phyloP scores from a whole-genome alignment of 1,140 invertebrate genomes.

The Pseudomyrmex pallidus region DNA sequence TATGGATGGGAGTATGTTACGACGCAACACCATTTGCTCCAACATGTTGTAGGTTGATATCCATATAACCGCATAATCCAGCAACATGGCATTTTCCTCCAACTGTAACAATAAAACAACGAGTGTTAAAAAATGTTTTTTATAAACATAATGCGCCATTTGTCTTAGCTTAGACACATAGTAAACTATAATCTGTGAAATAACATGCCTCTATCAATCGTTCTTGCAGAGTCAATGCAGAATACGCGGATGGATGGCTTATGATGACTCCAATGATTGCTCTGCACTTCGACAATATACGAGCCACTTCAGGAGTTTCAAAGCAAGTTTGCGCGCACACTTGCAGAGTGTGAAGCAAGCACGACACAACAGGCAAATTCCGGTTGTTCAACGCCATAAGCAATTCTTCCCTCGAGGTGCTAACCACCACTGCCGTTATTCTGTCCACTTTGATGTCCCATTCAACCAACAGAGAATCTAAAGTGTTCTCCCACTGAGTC shows the following conservation, averaged over 20 bases:
- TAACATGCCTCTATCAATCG: slow-evolving; percentile 82
- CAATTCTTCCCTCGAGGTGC: slow-evolving; percentile 80
- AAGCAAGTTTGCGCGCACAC: slow-evolving; percentile 84
- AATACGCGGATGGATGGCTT: slow-evolving; percentile 76
- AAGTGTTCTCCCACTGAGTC: slow-evolving; percentile 79
- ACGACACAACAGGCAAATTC: slow-evolving; percentile 83
- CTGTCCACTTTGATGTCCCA: slow-evolving; percentile 83
- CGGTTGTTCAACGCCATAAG: slow-evolving; percentile 78
- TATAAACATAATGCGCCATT: not conserved
- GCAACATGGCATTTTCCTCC: slow-evolving; percentile 81
- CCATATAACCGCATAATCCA: slow-evolving; percentile 85
- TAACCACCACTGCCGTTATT: slow-evolving; percentile 84
- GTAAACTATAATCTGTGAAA: not conserved
- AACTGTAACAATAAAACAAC: slow-evolving; percentile 74
- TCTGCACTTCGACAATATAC: slow-evolving; percentile 83
- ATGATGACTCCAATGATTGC: slow-evolving; percentile 82
- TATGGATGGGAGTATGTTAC: slow-evolving; percentile 79
- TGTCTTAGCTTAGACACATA: too few relatives aligned
- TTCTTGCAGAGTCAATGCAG: slow-evolving; percentile 82
- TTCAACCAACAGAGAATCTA: slow-evolving; percentile 83
- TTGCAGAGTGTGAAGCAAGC: slow-evolving; percentile 84
- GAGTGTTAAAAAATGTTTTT: not conserved
- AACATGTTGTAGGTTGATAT: slow-evolving; percentile 86
- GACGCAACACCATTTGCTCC: slow-evolving; percentile 82
- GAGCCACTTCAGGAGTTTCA: slow-evolving; percentile 80